Conservation (phyloP, 1,140 invertebrate genomes). For the Pectinophora gossypiella region DNA sequence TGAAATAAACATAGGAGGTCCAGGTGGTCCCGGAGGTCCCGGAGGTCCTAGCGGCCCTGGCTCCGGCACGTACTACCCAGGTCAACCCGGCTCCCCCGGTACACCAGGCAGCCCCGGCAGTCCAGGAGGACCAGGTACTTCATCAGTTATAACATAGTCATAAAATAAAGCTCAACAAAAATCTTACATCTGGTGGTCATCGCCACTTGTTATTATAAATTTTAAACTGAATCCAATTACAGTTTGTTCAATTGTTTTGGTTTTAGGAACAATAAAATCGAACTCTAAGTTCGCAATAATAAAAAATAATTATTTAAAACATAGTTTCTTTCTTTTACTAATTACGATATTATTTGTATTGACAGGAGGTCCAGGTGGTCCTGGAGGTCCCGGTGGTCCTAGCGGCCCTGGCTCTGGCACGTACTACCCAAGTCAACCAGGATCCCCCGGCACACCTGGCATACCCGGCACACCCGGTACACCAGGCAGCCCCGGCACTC, state of each 20-base stretch:
- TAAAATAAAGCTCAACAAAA: no score
- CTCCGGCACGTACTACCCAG: background rate
- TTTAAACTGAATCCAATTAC: no score
- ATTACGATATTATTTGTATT: background rate
- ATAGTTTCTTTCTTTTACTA: no score
- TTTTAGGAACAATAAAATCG: no score
- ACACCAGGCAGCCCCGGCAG: background rate
- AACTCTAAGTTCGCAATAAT: no score
- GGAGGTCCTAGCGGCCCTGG: constrained; percentile 13
- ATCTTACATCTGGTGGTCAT: no score
- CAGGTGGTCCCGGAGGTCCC: constrained; percentile 19
- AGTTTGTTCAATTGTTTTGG: no score
- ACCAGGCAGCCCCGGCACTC: background rate
- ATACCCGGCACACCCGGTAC: background rate
- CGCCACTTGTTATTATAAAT: no score
- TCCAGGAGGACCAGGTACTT: background rate
- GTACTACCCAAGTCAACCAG: constrained; percentile 17
- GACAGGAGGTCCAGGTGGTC: constrained; percentile 12
- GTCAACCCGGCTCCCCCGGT: background rate
- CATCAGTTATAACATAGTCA: no score
- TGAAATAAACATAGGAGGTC: constrained; percentile 7
- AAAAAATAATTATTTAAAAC: no score
- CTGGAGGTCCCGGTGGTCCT: background rate
- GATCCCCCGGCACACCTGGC: background rate
- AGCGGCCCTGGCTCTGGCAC: no score